phyloP scores from a whole-genome alignment of 1,140 invertebrate genomes.

The fruit fly (Drosophila melanogaster) region DNA sequence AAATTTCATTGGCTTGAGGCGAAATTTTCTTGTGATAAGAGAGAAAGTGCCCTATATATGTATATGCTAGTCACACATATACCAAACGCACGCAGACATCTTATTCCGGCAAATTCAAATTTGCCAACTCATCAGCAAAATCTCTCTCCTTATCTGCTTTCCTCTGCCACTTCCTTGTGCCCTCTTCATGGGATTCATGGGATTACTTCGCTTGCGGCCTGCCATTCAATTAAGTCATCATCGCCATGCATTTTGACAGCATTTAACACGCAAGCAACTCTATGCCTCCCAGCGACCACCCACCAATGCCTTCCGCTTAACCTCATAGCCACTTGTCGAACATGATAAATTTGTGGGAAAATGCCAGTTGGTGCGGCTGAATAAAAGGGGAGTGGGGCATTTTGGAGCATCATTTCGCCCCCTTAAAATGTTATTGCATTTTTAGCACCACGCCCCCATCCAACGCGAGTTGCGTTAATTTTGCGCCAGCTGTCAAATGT shows the following conservation, averaged over 20 bases:
- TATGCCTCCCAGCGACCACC: background rate
- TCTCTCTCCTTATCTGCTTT: slow-evolving; percentile 21
- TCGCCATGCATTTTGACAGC: slow-evolving; percentile 33
- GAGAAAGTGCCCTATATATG: background rate
- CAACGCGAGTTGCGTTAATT: slow-evolving; percentile 62
- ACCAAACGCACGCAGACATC: background rate
- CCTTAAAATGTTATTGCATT: slow-evolving; percentile 59
- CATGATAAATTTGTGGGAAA: slow-evolving; percentile 74
- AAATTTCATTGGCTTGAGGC: background rate
- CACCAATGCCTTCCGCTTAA: slow-evolving; percentile 6
- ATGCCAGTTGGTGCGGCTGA: slow-evolving; percentile 38
- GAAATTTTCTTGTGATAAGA: background rate
- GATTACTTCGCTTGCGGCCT: slow-evolving; percentile 25
- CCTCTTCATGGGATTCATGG: background rate
- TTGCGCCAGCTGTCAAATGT: slow-evolving; percentile 77
- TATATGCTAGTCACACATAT: slow-evolving; percentile 1
- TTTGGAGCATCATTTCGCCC: slow-evolving; percentile 6
- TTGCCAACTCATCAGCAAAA: slow-evolving; percentile 37
- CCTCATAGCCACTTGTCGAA: slow-evolving; percentile 62
- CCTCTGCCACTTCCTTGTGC: slow-evolving; percentile 1
- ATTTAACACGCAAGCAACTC: slow-evolving; percentile 27
- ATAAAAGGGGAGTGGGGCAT: slow-evolving; percentile 4
- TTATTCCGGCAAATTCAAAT: slow-evolving; percentile 31
- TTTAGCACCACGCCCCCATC: slow-evolving; percentile 34
- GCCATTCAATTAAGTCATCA: slow-evolving; percentile 62